Evolutionary conservation across 35 echinoderm and acorn worm genomes (phyloP), one percentile per base, ranked within the genome.

Genomic region (Lytechinus pictus): DNA sequence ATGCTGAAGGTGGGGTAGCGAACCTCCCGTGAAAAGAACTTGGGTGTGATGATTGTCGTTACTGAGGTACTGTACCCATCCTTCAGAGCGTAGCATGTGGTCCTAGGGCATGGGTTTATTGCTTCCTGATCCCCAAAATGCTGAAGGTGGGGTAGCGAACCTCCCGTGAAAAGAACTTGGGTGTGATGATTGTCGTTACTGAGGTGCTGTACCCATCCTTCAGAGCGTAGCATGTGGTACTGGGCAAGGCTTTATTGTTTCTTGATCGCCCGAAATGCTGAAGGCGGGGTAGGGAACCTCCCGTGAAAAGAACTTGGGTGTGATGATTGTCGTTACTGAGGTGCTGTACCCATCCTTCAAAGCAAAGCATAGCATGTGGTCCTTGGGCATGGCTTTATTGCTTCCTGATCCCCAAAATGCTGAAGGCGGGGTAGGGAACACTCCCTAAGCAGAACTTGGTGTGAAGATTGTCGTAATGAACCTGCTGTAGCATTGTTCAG

Each of bases 341-440:
- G 9, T 44, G 13, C 56, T 58, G 9, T 9, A 89, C 87, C 87
- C 56, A 58, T 9, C 13, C 86, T 52, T 95, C n/a, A n/a, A n/a
- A n/a, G n/a, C n/a, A n/a, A n/a, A n/a, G n/a, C n/a, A n/a, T 99
- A 16, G 97, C 79, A 94, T 99, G 98, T 27, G 98, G 98, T 94
- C 98, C 98, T 52, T 53, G 98, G 88, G 94, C 92, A 95, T 99
- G 98, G 44, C 92, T 97, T 71, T 99, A 98, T 11, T 94, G 57
- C 86, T 95, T 92, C 14, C n/a, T n/a, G n/a, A n/a, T n/a, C 9
- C 98, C 98, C 54, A 91, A 91, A 95, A 99, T 99, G 28, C 97
- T 99, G 90, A 97, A 99, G 3, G 97, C 95, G 86, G 98, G 98
- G n/a, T 97, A 95, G 92, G 97, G 96, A 28, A 95, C 94, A 60